Evolutionary conservation across 2,888 invertebrate genomes (phyloP).

Genomic region (Rhingia campestris): DNA sequence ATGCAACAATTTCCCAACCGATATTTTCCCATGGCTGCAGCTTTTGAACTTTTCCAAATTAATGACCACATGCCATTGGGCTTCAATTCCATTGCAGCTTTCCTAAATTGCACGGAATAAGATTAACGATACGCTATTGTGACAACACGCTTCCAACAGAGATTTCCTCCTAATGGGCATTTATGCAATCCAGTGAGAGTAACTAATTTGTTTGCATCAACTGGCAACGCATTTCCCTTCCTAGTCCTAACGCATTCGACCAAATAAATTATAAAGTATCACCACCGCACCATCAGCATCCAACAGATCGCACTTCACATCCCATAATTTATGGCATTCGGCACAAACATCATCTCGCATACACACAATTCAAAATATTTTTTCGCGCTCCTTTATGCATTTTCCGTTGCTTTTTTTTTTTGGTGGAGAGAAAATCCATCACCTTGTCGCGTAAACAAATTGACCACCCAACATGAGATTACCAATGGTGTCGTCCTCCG

Average conservation of each 20-base stretch:
- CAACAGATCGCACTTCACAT: constrained; percentile 71
- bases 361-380: constrained; percentile 71
- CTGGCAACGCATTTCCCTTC: constrained; percentile 26
- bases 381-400: constrained; percentile 22
- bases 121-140: constrained; percentile 10
- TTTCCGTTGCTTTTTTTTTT: constrained; percentile 19
- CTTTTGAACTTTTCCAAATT: background rate
- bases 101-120: background rate
- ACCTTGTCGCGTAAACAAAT: constrained; percentile 74
- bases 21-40: too few species aligned
- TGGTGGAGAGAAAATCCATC: constrained; percentile 68
- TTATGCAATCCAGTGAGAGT: background rate
- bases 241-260: constrained; percentile 54
- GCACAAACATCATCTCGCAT: constrained; percentile 67
- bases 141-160: constrained; percentile 4
- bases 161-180: constrained; percentile 8
- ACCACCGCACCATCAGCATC: constrained; percentile 18
- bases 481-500: constrained; percentile 65
- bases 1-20: too few species aligned
- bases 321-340: constrained; percentile 72
- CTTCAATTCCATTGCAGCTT: constrained; percentile 5
- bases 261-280: constrained; percentile 51
- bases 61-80: background rate
- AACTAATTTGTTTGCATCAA: constrained; percentile 57
- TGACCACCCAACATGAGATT: constrained; percentile 74